Conservation (phyloP, 2,113 vertebrate species). For the Mus musculus region DNA sequence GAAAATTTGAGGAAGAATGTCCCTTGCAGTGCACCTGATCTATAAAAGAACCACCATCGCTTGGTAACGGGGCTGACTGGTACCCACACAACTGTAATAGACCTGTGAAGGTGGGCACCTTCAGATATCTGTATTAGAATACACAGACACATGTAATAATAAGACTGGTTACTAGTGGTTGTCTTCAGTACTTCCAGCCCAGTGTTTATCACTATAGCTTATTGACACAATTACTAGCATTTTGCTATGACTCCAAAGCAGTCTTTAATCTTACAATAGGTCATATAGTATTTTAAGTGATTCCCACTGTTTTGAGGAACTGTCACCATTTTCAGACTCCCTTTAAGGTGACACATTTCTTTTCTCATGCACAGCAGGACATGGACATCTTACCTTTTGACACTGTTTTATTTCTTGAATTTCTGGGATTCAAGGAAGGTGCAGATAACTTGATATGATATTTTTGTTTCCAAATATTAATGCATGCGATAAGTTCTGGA, state of each 20-base stretch:
- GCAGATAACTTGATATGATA: neutral
- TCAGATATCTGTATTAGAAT: neutral
- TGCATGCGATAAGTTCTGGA: neutral
- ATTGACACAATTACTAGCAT: neutral
- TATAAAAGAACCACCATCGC: conserved; percentile 37
- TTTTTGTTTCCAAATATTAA: neutral
- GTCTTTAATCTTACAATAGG: neutral
- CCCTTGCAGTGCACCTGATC: neutral
- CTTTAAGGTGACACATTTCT: neutral
- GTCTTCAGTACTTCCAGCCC: neutral
- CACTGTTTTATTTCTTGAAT: neutral
- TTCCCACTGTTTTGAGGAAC: neutral
- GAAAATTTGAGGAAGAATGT: neutral
- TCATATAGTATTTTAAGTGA: neutral
- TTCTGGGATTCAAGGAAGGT: neutral
- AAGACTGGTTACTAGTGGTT: neutral
- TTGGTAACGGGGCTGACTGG: neutral
- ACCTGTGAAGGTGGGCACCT: neutral
- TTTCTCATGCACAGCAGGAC: neutral
- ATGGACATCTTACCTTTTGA: conserved; percentile 33
- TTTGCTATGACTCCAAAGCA: conserved; percentile 23
- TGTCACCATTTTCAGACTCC: neutral
- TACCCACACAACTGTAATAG: neutral
- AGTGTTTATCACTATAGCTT: neutral
- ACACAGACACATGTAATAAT: neutral